phyloP scores from a whole-genome alignment of 2,888 invertebrate genomes.

The Odontocolon sp. region DNA sequence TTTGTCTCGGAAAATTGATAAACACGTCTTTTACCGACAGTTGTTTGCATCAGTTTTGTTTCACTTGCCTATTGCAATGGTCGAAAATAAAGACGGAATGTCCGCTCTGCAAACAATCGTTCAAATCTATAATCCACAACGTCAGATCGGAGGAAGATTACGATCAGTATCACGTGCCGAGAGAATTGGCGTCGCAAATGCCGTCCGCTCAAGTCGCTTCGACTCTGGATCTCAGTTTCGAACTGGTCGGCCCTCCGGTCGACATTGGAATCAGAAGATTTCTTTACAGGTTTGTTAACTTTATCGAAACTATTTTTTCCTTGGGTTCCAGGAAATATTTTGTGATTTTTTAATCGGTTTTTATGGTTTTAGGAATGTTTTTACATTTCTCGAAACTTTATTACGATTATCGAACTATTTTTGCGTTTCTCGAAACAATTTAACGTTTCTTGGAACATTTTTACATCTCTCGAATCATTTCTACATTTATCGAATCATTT shows the following conservation, averaged over 20 bases:
- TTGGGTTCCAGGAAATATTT: too few relatives aligned
- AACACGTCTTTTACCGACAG: slow-evolving; percentile 96
- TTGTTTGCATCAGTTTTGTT: slow-evolving; percentile 97
- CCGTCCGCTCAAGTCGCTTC: slow-evolving; percentile 68
- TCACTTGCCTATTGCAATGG: slow-evolving; percentile 95
- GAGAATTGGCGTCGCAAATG: slow-evolving; percentile 74
- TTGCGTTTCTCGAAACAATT: too few relatives aligned
- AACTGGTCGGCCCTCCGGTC: slow-evolving; percentile 62
- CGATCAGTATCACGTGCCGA: slow-evolving; percentile 88
- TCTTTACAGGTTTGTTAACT: slow-evolving; percentile 60
- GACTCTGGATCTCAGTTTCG: slow-evolving; percentile 70
- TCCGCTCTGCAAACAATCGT: slow-evolving; percentile 96
- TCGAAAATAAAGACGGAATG: slow-evolving; percentile 97
- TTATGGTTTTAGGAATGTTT: too few relatives aligned
- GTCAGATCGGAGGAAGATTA: slow-evolving; percentile 93
- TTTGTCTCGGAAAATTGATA: slow-evolving; percentile 92
- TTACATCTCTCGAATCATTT: too few relatives aligned
- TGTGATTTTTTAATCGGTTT: too few relatives aligned
- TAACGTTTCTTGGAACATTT: too few relatives aligned
- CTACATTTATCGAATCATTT: too few relatives aligned
- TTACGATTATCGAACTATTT: too few relatives aligned
- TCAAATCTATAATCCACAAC: slow-evolving; percentile 96
- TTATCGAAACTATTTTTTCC: neutral
- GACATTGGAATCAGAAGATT: slow-evolving; percentile 62
- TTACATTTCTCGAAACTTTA: too few relatives aligned